Conservation (phyloP, 2,797 vertebrate genomes). For the Xyrichtys novacula region DNA sequence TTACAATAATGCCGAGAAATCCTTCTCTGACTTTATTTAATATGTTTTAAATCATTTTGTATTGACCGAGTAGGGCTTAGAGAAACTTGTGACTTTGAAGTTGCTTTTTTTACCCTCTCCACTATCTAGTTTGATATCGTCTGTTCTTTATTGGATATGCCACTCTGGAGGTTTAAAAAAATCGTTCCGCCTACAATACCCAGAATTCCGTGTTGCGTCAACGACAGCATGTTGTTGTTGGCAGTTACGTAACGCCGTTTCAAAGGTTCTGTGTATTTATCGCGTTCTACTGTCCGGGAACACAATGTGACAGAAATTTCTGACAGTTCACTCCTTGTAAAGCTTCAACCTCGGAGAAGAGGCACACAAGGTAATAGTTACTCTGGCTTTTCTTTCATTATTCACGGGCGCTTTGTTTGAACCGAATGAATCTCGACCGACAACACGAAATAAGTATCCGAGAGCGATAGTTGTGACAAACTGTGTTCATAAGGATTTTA, state of each 20-base stretch:
- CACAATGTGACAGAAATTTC: constrained; percentile 14
- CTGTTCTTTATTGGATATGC: no score
- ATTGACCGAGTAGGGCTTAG: no score
- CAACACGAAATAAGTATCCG: background rate
- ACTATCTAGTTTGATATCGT: no score
- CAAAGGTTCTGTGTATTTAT: constrained; percentile 58
- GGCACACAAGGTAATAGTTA: constrained; percentile 34
- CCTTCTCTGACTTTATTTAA: no score
- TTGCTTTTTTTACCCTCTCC: no score
- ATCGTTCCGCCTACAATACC: constrained; percentile 55
- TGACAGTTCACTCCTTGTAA: background rate
- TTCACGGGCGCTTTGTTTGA: background rate
- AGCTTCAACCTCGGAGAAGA: background rate
- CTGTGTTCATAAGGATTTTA: background rate
- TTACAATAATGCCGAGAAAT: no score
- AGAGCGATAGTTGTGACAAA: background rate
- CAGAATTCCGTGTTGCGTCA: constrained; percentile 33
- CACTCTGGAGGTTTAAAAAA: no score
- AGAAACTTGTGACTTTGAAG: no score
- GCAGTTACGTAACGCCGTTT: constrained; percentile 57
- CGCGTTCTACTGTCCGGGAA: constrained; percentile 9
- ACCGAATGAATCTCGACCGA: background rate
- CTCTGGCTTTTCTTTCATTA: rapidly evolving
- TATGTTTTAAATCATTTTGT: no score
- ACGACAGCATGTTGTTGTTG: background rate